phyloP scores from a whole-genome alignment of 2,888 invertebrate species.

The Macrosiphum euphorbiae region DNA sequence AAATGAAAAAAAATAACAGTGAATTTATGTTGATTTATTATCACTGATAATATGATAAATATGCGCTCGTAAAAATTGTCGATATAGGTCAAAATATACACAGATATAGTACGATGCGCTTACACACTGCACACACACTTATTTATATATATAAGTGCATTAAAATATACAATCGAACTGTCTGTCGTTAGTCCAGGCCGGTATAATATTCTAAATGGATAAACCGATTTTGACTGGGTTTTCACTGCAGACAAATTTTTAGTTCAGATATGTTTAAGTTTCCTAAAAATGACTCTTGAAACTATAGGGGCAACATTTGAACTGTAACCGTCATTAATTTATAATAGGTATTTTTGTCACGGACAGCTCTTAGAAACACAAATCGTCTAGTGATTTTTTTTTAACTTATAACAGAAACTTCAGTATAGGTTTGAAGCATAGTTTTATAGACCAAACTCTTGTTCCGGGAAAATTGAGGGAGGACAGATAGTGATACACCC shows the following conservation, averaged over 20 bases:
- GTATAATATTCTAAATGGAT: background rate
- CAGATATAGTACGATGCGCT: background rate
- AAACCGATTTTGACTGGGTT: background rate
- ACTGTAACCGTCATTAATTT: background rate
- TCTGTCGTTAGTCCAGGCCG: background rate
- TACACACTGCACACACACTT: background rate
- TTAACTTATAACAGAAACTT: background rate
- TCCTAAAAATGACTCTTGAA: background rate
- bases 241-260: background rate
- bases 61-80: background rate
- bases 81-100: background rate
- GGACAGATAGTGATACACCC: background rate
- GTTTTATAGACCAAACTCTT: background rate
- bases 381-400: background rate
- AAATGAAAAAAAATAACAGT: background rate
- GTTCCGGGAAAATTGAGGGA: background rate
- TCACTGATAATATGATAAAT: background rate
- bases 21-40: slow-evolving; percentile 1
- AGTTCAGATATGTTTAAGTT: background rate
- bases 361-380: background rate
- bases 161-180: background rate
- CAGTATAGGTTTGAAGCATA: background rate
- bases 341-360: background rate
- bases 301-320: background rate
- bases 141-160: background rate